phyloP scores from a whole-genome alignment of 1,140 invertebrate species.

The Hypsibius dujardini region DNA sequence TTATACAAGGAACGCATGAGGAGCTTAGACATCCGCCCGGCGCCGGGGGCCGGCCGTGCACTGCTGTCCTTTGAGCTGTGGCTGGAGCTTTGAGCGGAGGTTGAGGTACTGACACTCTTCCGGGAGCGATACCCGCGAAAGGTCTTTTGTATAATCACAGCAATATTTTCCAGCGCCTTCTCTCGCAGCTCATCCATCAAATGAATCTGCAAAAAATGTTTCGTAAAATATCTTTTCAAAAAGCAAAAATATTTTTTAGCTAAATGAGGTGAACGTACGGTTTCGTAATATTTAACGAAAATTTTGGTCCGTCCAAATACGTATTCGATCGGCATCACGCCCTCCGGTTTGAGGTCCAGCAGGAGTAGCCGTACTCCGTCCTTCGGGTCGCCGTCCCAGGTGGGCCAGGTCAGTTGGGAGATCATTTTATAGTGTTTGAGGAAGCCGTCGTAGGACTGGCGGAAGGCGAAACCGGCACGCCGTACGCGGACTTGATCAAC shows the following conservation, averaged over 20 bases:
- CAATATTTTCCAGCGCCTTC: constrained; percentile 52
- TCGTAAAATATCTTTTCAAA: constrained; percentile 8
- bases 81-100: neutral
- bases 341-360: constrained; percentile 38
- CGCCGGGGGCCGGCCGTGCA: neutral
- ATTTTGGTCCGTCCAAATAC: constrained; percentile 52
- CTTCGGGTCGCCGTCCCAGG: constrained; percentile 40
- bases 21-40: neutral
- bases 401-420: constrained; percentile 51
- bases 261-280: constrained; percentile 36
- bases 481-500: constrained; percentile 48
- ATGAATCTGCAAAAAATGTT: constrained; percentile 41
- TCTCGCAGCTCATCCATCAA: constrained; percentile 61
- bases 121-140: constrained; percentile 43
- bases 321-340: constrained; percentile 52
- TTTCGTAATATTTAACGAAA: constrained; percentile 54
- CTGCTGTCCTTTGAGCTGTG: constrained; percentile 15
- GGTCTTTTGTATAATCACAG: constrained; percentile 53
- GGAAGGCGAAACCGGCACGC: constrained; percentile 47
- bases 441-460: constrained; percentile 45
- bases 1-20: neutral
- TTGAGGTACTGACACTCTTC: neutral
- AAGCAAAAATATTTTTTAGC: neutral
- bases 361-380: constrained; percentile 50
- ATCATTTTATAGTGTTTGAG: constrained; percentile 54